Evolutionary conservation across 2,113 vertebrate genomes (phyloP).

Genomic region (Heterochromis multidens): DNA sequence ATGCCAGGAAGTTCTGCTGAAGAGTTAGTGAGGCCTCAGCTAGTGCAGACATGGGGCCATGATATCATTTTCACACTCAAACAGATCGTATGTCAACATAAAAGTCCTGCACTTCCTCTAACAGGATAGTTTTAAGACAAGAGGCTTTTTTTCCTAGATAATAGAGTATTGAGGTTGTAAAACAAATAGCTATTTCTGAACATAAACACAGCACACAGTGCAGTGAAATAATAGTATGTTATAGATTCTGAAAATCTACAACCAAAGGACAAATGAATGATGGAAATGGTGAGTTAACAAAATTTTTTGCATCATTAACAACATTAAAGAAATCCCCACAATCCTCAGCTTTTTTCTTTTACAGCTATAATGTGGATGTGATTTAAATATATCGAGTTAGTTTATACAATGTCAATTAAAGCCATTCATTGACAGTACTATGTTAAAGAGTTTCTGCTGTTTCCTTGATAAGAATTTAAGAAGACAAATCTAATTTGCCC

Average conservation of each 20-base stretch:
- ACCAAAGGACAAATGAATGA: neutral
- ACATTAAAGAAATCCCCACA: neutral
- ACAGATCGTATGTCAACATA: slow-evolving; percentile 39
- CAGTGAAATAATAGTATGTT: neutral
- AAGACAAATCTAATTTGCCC: neutral
- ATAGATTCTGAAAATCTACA: neutral
- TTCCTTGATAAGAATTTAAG: neutral
- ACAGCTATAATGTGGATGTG: neutral
- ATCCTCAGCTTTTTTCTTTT: neutral
- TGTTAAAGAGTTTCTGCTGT: neutral
- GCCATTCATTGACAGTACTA: neutral
- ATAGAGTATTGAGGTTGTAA: neutral
- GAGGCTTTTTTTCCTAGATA: neutral
- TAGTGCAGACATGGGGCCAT: slow-evolving; percentile 32
- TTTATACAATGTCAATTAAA: neutral
- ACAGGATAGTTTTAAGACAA: slow-evolving; percentile 15
- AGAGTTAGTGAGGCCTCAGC: slow-evolving; percentile 24
- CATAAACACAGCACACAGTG: neutral
- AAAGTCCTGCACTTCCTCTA: slow-evolving; percentile 38
- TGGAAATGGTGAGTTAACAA: neutral
- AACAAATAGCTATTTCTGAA: neutral
- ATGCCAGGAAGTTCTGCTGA: slow-evolving; percentile 43
- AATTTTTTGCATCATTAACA: neutral
- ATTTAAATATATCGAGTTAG: neutral
- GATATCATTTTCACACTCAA: slow-evolving; percentile 47